phyloP scores from a whole-genome alignment of 1,140 invertebrate genomes.

The Drosophila pruinosa region DNA sequence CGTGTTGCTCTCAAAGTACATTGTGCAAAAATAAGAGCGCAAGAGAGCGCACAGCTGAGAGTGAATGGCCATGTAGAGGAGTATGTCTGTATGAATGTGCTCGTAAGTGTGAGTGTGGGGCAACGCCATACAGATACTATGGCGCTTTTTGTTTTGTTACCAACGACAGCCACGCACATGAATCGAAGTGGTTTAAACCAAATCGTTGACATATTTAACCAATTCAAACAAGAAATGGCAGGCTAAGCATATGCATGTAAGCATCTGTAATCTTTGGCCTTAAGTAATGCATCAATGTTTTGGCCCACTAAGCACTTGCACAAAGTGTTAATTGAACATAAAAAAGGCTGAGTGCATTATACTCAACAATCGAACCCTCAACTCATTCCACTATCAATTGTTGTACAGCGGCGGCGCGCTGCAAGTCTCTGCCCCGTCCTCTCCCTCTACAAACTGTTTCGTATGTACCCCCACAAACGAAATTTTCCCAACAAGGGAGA shows the following conservation, averaged over 20 bases:
- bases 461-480: slow-evolving; percentile 33
- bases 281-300: background rate
- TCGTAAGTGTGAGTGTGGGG: slow-evolving; percentile 4
- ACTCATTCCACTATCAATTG: slow-evolving; percentile 16
- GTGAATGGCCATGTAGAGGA: background rate
- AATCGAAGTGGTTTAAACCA: slow-evolving; percentile 47
- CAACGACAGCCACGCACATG: slow-evolving; percentile 46
- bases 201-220: slow-evolving; percentile 28
- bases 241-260: background rate
- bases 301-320: background rate
- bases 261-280: background rate
- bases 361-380: slow-evolving; percentile 16
- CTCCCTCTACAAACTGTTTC: slow-evolving; percentile 14
- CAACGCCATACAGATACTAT: slow-evolving; percentile 24
- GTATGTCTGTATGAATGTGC: background rate
- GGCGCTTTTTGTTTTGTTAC: slow-evolving; percentile 47
- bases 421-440: slow-evolving; percentile 14
- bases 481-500: slow-evolving; percentile 6
- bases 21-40: slow-evolving; percentile 16
- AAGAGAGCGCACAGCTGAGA: slow-evolving; percentile 12
- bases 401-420: slow-evolving; percentile 43
- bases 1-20: slow-evolving; percentile 63
- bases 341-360: slow-evolving; percentile 6
- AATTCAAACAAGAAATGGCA: slow-evolving; percentile 29
- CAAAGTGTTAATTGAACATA: slow-evolving; percentile 12